Conservation (phyloP, 2,888 invertebrate species). For the Mantis religiosa region DNA sequence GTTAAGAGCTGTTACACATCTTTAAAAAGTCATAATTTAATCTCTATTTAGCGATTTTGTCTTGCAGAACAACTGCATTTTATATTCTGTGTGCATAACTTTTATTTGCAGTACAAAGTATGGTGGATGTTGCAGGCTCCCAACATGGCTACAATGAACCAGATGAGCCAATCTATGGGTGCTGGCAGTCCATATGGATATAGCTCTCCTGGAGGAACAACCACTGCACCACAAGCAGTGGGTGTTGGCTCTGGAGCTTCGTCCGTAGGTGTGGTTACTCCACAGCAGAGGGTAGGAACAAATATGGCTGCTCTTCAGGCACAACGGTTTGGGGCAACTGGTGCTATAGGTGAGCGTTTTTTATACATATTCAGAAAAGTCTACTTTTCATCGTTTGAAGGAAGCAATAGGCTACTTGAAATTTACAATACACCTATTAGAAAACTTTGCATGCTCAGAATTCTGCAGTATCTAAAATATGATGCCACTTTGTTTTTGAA, state of each 20-base stretch:
- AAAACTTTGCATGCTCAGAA: too few relatives aligned
- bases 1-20: too few relatives aligned
- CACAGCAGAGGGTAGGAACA: slow-evolving; percentile 49
- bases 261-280: slow-evolving; percentile 50
- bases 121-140: slow-evolving; percentile 46
- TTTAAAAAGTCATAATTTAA: too few relatives aligned
- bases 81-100: not conserved
- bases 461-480: too few relatives aligned
- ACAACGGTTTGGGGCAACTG: slow-evolving; percentile 39
- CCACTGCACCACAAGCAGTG: slow-evolving; percentile 36
- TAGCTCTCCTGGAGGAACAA: slow-evolving; percentile 35
- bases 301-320: slow-evolving; percentile 44
- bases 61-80: not conserved
- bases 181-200: slow-evolving; percentile 45
- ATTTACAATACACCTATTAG: too few relatives aligned
- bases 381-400: not conserved
- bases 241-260: slow-evolving; percentile 40
- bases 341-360: slow-evolving; percentile 34
- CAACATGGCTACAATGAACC: slow-evolving; percentile 44
- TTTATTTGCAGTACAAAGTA: not conserved
- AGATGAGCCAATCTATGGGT: slow-evolving; percentile 38
- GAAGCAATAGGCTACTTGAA: too few relatives aligned
- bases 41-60: too few relatives aligned
- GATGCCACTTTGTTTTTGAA: too few relatives aligned
- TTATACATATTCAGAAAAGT: not conserved